Percentiles rank a stretch among this genome's conserved stretches.
Evolutionary conservation across 1,140 invertebrate species (phyloP).

Genomic region (Drosophila sucinea): DNA sequence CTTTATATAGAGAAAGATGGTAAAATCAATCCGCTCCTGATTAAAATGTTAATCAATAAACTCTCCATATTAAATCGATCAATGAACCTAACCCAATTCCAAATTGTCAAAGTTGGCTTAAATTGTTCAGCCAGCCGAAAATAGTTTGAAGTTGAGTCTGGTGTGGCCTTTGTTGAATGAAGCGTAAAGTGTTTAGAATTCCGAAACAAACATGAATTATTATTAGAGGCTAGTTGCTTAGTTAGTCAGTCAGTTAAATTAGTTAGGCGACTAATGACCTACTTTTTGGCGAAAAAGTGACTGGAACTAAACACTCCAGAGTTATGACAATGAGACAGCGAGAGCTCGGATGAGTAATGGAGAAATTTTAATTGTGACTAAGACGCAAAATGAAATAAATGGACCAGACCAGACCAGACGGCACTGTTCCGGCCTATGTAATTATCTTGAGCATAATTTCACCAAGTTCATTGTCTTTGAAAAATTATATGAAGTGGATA

Average conservation of each 20-base stretch:
- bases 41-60: slow-evolving; percentile 22
- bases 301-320: slow-evolving; percentile 28
- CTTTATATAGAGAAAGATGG: too few species aligned
- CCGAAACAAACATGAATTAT: slow-evolving; percentile 46
- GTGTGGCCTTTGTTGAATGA: slow-evolving; percentile 54
- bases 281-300: slow-evolving; percentile 35
- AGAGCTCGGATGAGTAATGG: slow-evolving; percentile 39
- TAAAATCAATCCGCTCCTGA: background rate
- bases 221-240: slow-evolving; percentile 37
- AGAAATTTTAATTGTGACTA: slow-evolving; percentile 48
- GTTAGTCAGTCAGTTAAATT: slow-evolving; percentile 24
- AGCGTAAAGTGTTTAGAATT: slow-evolving; percentile 65
- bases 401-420: slow-evolving; percentile 1
- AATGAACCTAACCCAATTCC: slow-evolving; percentile 36
- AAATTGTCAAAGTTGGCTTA: slow-evolving; percentile 13
- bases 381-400: slow-evolving; percentile 36
- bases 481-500: slow-evolving; percentile 18
- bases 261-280: slow-evolving; percentile 55
- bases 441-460: slow-evolving; percentile 17
- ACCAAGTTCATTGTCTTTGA: slow-evolving; percentile 28
- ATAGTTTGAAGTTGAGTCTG: slow-evolving; percentile 47
- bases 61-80: slow-evolving; percentile 30
- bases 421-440: slow-evolving; percentile 27
- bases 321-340: slow-evolving; percentile 19
- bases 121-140: slow-evolving; percentile 64